A percentile compares a stretch with the other conserved stretches of the same genome.
Conservation (phyloP, 2,888 invertebrate genomes). For the Idaea aversata region DNA sequence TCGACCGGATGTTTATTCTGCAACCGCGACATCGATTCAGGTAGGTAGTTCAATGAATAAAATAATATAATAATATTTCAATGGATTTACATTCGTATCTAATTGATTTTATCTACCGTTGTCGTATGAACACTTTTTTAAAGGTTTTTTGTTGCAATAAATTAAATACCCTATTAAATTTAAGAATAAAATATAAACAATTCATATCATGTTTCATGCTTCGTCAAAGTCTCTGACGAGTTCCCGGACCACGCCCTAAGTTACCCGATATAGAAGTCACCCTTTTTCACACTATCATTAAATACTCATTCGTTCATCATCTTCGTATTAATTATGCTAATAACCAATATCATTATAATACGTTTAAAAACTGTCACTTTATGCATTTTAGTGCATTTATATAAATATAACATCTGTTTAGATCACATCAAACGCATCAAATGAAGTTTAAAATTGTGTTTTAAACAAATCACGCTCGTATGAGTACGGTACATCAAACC, state of each 20-base stretch:
- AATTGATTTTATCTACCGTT: background rate
- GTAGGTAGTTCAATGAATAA: conserved; percentile 73
- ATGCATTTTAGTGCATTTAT: background rate
- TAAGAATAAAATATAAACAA: background rate
- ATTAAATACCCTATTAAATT: conserved; percentile 27
- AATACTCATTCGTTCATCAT: conserved; percentile 69
- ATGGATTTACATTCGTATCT: background rate
- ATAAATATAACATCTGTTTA: background rate
- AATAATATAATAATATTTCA: conserved; percentile 17
- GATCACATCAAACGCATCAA: background rate
- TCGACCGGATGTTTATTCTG: conserved; percentile 70
- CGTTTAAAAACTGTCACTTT: conserved; percentile 27
- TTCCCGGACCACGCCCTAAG: conserved; percentile 59
- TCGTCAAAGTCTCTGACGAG: conserved; percentile 47
- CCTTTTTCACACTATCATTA: conserved; percentile 66
- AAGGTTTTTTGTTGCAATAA: background rate
- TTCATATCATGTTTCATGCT: conserved; percentile 44
- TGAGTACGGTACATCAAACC: conserved; percentile 6
- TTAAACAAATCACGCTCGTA: background rate
- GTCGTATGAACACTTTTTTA: conserved; percentile 29
- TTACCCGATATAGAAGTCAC: conserved; percentile 40
- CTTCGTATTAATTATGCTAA: conserved; percentile 48
- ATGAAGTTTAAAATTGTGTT: background rate
- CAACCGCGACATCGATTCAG: conserved; percentile 70
- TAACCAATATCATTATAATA: conserved; percentile 34